Conservation (phyloP, 2,797 vertebrate genomes). For the Micromesistius poutassou region DNA sequence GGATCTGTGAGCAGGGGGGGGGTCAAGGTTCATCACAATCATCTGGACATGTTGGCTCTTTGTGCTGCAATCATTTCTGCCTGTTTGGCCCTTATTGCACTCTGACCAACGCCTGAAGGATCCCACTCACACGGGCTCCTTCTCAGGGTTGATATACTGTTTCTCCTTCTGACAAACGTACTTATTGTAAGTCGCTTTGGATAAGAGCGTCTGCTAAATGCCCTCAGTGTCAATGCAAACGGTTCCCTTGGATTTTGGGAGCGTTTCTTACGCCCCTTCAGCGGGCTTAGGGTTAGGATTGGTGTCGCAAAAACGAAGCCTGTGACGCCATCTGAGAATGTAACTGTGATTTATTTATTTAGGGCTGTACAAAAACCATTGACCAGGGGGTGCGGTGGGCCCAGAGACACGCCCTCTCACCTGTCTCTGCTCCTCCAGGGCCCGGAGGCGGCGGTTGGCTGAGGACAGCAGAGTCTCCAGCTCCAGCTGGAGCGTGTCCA, state of each 20-base stretch:
- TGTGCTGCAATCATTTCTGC: background rate
- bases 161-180: too few species aligned
- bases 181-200: too few species aligned
- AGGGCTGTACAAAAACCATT: background rate
- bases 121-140: background rate
- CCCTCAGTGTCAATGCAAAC: too few species aligned
- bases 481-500: slow-evolving; percentile 96
- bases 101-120: background rate
- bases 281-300: background rate
- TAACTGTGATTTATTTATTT: background rate
- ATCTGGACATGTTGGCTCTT: background rate
- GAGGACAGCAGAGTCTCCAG: slow-evolving; percentile 94
- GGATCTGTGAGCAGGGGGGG: slow-evolving; percentile 76
- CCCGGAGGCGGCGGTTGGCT: slow-evolving; percentile 88
- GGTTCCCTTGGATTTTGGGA: background rate
- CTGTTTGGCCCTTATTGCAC: background rate
- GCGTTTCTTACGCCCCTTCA: background rate
- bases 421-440: slow-evolving; percentile 96
- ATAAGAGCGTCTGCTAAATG: too few species aligned
- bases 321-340: background rate
- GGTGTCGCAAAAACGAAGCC: background rate
- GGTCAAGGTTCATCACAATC: background rate
- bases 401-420: slow-evolving; percentile 56
- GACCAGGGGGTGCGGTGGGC: background rate
- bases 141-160: background rate